phyloP scores from a whole-genome alignment of 1,140 invertebrate species.

The Drosophila orosa region DNA sequence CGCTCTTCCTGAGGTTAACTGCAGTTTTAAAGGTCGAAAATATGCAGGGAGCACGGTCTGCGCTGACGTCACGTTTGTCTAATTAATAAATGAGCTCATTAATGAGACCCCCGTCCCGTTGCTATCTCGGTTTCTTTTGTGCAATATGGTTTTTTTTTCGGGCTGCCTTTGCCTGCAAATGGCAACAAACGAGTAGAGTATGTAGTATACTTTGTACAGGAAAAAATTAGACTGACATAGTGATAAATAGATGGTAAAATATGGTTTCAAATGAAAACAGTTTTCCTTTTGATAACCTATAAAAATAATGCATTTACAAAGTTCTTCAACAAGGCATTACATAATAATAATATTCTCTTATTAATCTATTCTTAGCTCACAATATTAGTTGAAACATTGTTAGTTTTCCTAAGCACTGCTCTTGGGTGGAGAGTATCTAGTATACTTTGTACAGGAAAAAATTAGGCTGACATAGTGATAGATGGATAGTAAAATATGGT shows the following conservation, averaged over 20 bases:
- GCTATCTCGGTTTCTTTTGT: constrained; percentile 1
- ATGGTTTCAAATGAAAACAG: too few species aligned
- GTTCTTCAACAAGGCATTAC: too few species aligned
- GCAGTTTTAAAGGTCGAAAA: constrained; percentile 23
- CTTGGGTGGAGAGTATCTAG: constrained; percentile 48
- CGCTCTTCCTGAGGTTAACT: constrained; percentile 52
- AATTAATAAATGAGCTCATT: constrained; percentile 81
- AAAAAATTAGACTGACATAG: neutral
- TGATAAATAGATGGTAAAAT: neutral
- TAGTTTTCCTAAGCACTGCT: constrained; percentile 6
- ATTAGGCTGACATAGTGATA: neutral
- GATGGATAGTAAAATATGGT: neutral
- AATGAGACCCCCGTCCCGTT: constrained; percentile 34
- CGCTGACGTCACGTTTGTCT: constrained; percentile 68
- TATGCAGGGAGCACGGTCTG: constrained; percentile 11
- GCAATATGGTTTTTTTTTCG: constrained; percentile 5
- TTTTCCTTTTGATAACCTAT: too few species aligned
- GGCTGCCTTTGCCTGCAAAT: neutral
- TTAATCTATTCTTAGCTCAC: too few species aligned
- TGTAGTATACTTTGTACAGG: constrained; percentile 50
- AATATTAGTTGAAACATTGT: too few species aligned
- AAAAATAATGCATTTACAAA: too few species aligned
- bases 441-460: constrained; percentile 35
- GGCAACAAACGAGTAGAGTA: constrained; percentile 23
- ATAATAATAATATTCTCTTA: too few species aligned